Percentiles rank a stretch among this genome's conserved stretches.
Conservation (phyloP, 2,888 invertebrate genomes). For the Clepsis dumicolana region DNA sequence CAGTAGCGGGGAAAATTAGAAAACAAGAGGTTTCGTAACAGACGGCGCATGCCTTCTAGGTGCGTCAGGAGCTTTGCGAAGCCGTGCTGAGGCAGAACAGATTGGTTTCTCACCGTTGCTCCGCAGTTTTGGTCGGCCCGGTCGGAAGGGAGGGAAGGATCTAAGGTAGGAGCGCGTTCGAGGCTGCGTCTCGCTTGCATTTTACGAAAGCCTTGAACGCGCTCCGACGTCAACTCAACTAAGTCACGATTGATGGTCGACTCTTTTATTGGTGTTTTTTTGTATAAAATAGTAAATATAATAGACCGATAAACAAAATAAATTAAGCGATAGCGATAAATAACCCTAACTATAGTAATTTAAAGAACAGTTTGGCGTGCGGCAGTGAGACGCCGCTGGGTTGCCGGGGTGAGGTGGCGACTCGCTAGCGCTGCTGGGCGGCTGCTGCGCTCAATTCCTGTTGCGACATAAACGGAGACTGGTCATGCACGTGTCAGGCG, state of each 20-base stretch:
- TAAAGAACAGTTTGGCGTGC: slow-evolving; percentile 82
- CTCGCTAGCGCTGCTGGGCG: slow-evolving; percentile 78
- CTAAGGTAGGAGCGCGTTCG: slow-evolving; percentile 64
- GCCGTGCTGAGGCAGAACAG: slow-evolving; percentile 83
- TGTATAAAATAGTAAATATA: slow-evolving; percentile 76
- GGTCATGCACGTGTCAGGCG: slow-evolving; percentile 86
- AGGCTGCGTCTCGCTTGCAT: slow-evolving; percentile 61
- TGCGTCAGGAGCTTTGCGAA: slow-evolving; percentile 81
- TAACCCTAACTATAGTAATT: slow-evolving; percentile 84
- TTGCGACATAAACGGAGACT: slow-evolving; percentile 86
- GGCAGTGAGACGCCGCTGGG: slow-evolving; percentile 80
- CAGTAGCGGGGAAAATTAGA: slow-evolving; percentile 80
- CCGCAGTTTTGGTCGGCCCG: slow-evolving; percentile 77
- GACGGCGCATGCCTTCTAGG: slow-evolving; percentile 75
- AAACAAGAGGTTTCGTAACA: slow-evolving; percentile 64
- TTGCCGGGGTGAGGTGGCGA: slow-evolving; percentile 80
- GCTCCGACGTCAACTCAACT: slow-evolving; percentile 67
- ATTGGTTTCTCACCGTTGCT: slow-evolving; percentile 84
- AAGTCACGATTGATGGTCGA: slow-evolving; percentile 80
- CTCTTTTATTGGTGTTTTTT: slow-evolving; percentile 81
- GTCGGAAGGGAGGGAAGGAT: slow-evolving; percentile 68
- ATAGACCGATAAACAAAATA: slow-evolving; percentile 84
- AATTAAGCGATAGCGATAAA: slow-evolving; percentile 85
- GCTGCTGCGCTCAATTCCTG: slow-evolving; percentile 83
- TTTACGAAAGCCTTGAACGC: slow-evolving; percentile 61